Conservation (phyloP, 2,113 vertebrate species). For the Ptilonorhynchus violaceus region DNA sequence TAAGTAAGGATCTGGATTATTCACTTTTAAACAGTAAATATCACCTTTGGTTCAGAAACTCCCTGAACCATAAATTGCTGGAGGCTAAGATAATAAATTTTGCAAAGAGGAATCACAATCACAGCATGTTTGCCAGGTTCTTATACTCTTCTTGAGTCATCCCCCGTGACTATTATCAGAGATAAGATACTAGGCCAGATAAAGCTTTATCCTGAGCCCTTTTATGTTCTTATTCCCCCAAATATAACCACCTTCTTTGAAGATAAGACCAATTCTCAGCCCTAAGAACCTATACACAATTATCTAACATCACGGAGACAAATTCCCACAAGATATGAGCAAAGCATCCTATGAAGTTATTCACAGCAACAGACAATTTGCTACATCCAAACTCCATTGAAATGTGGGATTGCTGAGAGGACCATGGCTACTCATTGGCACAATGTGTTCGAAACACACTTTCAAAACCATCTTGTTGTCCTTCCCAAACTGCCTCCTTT, state of each 20-base stretch:
- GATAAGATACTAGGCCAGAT: neutral
- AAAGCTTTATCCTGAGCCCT: neutral
- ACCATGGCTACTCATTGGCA: neutral
- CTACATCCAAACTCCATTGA: neutral
- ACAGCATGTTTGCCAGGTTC: neutral
- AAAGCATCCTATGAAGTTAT: neutral
- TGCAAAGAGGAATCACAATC: slow-evolving; percentile 18
- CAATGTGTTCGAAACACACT: neutral
- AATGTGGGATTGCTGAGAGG: neutral
- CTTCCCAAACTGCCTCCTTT: neutral
- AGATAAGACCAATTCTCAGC: neutral
- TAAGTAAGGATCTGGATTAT: neutral
- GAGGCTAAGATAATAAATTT: slow-evolving; percentile 45
- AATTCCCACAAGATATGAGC: neutral
- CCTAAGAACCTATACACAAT: neutral
- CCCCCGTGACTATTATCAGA: neutral
- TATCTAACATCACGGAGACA: neutral
- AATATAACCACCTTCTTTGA: neutral
- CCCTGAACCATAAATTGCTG: slow-evolving; percentile 31
- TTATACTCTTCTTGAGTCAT: neutral
- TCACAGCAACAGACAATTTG: neutral
- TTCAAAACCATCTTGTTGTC: neutral
- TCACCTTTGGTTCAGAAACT: slow-evolving; percentile 28
- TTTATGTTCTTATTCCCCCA: neutral
- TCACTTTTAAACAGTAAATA: slow-evolving; percentile 18